Conservation (phyloP, 2,113 vertebrate species). For the Ranitomeya imitator region DNA sequence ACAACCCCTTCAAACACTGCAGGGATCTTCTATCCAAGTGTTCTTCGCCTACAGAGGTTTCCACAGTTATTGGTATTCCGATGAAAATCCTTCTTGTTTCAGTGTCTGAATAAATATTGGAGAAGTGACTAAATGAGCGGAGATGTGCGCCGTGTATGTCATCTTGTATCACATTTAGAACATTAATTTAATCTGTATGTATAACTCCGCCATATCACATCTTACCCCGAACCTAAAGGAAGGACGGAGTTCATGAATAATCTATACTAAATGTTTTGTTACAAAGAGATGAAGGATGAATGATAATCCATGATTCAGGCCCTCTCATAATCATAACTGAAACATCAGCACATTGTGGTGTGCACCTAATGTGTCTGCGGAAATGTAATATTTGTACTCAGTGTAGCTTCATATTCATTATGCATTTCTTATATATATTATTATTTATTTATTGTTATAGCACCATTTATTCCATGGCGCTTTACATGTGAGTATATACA, state of each 20-base stretch:
- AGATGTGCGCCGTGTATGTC: neutral
- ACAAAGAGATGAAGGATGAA: neutral
- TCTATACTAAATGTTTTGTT: slow-evolving; percentile 35
- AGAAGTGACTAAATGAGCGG: neutral
- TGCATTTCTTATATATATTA: too few relatives aligned
- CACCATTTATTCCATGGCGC: too few relatives aligned
- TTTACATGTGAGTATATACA: too few relatives aligned
- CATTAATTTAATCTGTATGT: neutral
- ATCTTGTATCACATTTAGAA: slow-evolving; percentile 1
- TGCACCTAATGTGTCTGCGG: neutral
- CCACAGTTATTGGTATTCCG: neutral
- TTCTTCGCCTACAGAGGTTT: neutral
- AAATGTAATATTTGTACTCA: neutral
- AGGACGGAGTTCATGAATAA: slow-evolving; percentile 18
- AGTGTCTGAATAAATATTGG: neutral
- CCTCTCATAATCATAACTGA: neutral
- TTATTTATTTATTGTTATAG: too few relatives aligned
- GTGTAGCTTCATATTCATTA: too few relatives aligned
- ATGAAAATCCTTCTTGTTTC: neutral
- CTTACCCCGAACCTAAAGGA: neutral
- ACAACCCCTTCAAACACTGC: neutral
- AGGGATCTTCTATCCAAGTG: neutral
- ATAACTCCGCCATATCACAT: neutral
- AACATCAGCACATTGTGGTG: neutral
- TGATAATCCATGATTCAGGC: too few relatives aligned